Conservation (phyloP, 1,140 invertebrate species). For the Onthophagus taurus region DNA sequence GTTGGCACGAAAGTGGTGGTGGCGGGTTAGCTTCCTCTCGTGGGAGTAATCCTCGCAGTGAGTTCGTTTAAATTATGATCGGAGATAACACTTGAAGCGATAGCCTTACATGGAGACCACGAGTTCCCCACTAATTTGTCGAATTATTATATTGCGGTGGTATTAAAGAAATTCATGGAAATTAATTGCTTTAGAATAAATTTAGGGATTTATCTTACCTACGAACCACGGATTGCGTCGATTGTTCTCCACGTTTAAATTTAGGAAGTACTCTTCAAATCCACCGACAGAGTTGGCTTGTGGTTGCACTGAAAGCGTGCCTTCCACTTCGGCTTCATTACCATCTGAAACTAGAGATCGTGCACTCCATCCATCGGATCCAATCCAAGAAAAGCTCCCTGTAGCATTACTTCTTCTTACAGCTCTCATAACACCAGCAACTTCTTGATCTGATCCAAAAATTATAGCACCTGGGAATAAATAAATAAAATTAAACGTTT, state of each 20-base stretch:
- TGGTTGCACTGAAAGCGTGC: conserved; percentile 85
- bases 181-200: background rate
- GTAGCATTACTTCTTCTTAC: conserved; percentile 80
- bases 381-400: conserved; percentile 87
- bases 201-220: conserved; percentile 49
- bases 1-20: no score
- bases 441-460: conserved; percentile 94
- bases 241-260: conserved; percentile 77
- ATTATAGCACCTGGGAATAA: conserved; percentile 77
- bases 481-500: no score
- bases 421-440: conserved; percentile 86
- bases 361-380: conserved; percentile 88
- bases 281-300: conserved; percentile 78
- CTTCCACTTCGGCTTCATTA: conserved; percentile 80
- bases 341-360: conserved; percentile 78
- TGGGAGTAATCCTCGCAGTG: no score
- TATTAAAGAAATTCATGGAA: background rate
- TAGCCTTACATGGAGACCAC: no score
- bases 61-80: no score
- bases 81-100: no score
- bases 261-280: conserved; percentile 83
- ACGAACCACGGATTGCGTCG: conserved; percentile 88
- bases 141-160: no score
- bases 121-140: no score
- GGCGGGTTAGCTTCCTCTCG: no score